Percentiles rank a stretch among this genome's conserved stretches.
These are phyloP conservation scores for Genyomyrus donnyi DNA, from an alignment of 2,113 vertebrate species.

Conservation along the genomic window DNA sequence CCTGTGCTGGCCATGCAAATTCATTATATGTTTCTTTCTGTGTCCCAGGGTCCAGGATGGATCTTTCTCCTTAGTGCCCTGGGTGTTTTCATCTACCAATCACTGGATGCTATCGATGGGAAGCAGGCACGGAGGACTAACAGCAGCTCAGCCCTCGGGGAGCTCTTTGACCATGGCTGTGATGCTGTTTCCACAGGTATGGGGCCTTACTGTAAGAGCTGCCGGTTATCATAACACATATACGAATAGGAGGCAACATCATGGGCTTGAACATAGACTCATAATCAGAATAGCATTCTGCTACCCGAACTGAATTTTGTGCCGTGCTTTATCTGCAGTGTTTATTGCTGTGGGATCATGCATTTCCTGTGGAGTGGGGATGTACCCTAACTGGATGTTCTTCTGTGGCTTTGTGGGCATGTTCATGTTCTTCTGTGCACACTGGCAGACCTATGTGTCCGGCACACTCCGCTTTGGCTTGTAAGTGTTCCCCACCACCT, in stretches of 20 bases:
- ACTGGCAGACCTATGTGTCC: constrained; percentile 97
- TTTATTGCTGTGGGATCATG: constrained; percentile 83
- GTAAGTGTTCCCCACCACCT: constrained; percentile 60
- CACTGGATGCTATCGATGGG: constrained; percentile 93
- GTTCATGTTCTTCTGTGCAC: constrained; percentile 97
- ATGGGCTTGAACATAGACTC: neutral
- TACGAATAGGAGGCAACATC: neutral
- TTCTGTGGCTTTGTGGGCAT: constrained; percentile 88
- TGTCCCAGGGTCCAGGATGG: constrained; percentile 81
- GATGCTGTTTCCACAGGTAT: constrained; percentile 94
- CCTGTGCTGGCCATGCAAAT: neutral
- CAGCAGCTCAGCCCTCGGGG: constrained; percentile 85
- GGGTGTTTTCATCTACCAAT: constrained; percentile 92
- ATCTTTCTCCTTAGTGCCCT: constrained; percentile 74
- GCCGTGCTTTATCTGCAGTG: constrained; percentile 60
- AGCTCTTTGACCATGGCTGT: constrained; percentile 96
- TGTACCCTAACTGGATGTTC: constrained; percentile 80
- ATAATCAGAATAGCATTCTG: neutral
- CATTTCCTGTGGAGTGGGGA: constrained; percentile 76
- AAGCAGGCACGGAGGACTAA: constrained; percentile 96
- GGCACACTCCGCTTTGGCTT: constrained; percentile 86
- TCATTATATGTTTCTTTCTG: constrained; percentile 20
- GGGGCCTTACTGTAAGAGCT: neutral
- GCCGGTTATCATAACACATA: neutral
- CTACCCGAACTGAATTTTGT: neutral